phyloP scores from a whole-genome alignment of 53 echinoderm and acorn worm genomes.

The Stichopus horrens region DNA sequence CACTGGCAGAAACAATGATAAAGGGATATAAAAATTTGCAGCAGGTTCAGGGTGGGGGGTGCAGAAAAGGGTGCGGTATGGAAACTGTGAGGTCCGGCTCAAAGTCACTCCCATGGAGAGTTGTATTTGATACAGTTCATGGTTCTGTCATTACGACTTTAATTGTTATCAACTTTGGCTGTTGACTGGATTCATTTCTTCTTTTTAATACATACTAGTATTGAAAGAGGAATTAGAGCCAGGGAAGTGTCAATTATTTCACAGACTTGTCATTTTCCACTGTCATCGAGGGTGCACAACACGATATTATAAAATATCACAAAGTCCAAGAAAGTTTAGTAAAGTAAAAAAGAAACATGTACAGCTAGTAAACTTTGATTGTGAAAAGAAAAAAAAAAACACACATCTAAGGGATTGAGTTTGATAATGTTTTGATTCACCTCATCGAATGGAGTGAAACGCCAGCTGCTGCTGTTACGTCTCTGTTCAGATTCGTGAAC shows the following conservation, averaged over 20 bases:
- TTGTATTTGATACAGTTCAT: neutral
- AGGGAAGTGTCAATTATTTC: neutral
- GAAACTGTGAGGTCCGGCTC: conserved; percentile 9
- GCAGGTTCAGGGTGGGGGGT: neutral
- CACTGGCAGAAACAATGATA: neutral
- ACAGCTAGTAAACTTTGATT: neutral
- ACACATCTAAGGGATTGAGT: conserved; percentile 5
- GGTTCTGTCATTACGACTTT: neutral
- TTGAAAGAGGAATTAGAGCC: neutral
- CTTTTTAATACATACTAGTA: neutral
- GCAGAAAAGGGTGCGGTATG: conserved; percentile 4
- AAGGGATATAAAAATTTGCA: neutral
- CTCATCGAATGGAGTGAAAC: conserved; percentile 29
- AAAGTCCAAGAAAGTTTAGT: neutral
- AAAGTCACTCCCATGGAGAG: neutral
- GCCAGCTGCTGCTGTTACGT: conserved; percentile 15
- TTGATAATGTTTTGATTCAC: conserved; percentile 26
- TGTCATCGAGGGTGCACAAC: conserved; percentile 37
- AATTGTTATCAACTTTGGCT: neutral
- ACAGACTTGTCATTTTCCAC: conserved; percentile 16
- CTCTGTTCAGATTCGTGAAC: conserved; percentile 42
- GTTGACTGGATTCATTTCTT: too few relatives aligned
- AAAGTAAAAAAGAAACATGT: neutral
- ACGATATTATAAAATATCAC: conserved; percentile 9
- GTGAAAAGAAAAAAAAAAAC: neutral